These are phyloP conservation scores for Pandemis cinnamomeana DNA, from an alignment of 2,888 invertebrate genomes.

Conservation along the genomic window DNA sequence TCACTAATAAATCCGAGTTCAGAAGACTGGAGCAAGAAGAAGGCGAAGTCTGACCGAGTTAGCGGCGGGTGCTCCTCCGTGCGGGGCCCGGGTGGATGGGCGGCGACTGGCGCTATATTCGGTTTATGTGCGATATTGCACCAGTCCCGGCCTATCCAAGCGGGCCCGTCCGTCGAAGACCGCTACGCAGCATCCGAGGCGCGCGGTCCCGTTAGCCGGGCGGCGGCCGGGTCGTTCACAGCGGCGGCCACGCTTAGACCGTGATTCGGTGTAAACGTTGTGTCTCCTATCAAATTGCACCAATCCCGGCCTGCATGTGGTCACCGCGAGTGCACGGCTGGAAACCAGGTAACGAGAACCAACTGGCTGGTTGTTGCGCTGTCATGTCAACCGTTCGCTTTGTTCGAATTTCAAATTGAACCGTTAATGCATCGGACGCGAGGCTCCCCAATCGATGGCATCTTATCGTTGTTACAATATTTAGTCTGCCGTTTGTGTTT, in stretches of 20 bases:
- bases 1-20: conserved; percentile 33
- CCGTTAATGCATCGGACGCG: conserved; percentile 32
- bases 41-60: conserved; percentile 41
- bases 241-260: conserved; percentile 83
- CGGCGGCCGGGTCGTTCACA: conserved; percentile 74
- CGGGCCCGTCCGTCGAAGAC: conserved; percentile 78
- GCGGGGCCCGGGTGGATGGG: conserved; percentile 81
- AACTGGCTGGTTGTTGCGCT: conserved; percentile 7
- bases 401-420: conserved; percentile 37
- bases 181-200: conserved; percentile 82
- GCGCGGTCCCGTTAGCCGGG: conserved; percentile 81
- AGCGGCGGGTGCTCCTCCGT: conserved; percentile 59
- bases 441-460: conserved; percentile 34
- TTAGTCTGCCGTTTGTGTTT: conserved; percentile 16
- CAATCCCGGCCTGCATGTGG: conserved; percentile 85
- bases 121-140: conserved; percentile 81
- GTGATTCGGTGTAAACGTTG: conserved; percentile 83
- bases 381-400: conserved; percentile 15
- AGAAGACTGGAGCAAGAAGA: conserved; percentile 48
- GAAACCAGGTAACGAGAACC: conserved; percentile 47
- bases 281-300: conserved; percentile 82
- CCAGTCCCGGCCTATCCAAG: conserved; percentile 85
- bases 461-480: conserved; percentile 38
- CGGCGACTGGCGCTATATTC: conserved; percentile 83
- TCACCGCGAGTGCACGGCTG: conserved; percentile 59